These are phyloP conservation scores for Melanostoma scalare DNA, from an alignment of 2,888 invertebrate species.

Conservation along the genomic window DNA sequence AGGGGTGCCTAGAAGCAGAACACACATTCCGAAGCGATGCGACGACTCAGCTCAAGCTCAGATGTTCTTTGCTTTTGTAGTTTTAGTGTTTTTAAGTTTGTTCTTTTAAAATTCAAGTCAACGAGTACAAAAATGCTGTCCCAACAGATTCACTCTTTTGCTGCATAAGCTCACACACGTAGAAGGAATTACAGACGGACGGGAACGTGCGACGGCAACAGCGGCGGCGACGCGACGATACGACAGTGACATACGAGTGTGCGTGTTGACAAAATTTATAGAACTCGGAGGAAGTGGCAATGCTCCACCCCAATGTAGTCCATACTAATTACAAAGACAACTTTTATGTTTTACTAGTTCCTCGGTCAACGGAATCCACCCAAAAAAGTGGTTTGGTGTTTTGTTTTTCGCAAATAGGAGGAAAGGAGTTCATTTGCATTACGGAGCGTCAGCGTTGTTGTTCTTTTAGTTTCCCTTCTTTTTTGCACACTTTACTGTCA, in stretches of 20 bases:
- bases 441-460: too few relatives aligned
- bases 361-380: too few relatives aligned
- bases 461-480: too few relatives aligned
- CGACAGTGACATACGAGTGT: constrained; percentile 1
- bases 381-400: too few relatives aligned
- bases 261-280: constrained; percentile 40
- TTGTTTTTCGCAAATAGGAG: too few relatives aligned
- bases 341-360: too few relatives aligned
- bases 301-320: too few relatives aligned
- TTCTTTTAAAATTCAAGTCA: constrained; percentile 25
- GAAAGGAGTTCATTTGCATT: too few relatives aligned
- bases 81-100: constrained; percentile 32
- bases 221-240: too few relatives aligned
- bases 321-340: too few relatives aligned
- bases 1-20: constrained; percentile 3
- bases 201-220: not conserved
- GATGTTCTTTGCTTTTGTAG: not conserved
- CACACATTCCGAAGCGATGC: constrained; percentile 11
- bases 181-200: not conserved
- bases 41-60: too few relatives aligned
- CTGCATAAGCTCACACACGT: not conserved
- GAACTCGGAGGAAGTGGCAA: constrained; percentile 15
- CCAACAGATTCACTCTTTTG: constrained; percentile 25
- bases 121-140: constrained; percentile 22
- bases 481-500: too few relatives aligned